Evolutionary conservation across 2,113 vertebrate species (phyloP).

Genomic region (Muntiacus muntjak): DNA sequence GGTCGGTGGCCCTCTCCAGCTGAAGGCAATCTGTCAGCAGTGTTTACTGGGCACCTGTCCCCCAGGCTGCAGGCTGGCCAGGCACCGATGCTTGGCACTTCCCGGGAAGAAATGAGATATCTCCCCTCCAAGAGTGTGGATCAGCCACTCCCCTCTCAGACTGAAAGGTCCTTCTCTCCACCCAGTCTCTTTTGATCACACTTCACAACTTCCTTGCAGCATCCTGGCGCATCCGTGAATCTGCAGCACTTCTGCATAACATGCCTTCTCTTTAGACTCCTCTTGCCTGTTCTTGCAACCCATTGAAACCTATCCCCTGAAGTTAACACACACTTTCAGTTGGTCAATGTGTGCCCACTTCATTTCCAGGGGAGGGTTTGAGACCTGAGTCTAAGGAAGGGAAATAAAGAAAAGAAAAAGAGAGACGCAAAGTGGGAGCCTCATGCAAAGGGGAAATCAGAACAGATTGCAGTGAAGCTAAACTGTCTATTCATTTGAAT

Average conservation of each 20-base stretch:
- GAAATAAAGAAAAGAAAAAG: not conserved
- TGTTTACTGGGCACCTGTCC: not conserved
- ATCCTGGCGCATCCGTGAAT: not conserved
- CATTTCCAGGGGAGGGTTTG: not conserved
- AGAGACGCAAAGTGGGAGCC: constrained; percentile 33
- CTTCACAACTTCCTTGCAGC: not conserved
- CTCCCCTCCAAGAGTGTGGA: not conserved
- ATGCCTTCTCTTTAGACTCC: not conserved
- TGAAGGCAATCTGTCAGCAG: constrained; percentile 30
- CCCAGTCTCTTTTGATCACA: not conserved
- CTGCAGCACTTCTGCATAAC: not conserved
- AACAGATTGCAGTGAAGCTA: constrained; percentile 72
- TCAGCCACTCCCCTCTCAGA: accelerated
- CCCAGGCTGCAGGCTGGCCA: not conserved
- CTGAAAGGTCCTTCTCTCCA: not conserved
- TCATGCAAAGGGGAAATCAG: constrained; percentile 61
- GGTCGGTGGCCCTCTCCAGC: not conserved
- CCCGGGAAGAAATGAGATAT: not conserved
- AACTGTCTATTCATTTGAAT: constrained; percentile 78
- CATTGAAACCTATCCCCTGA: not conserved
- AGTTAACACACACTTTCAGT: not conserved
- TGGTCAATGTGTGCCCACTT: constrained; percentile 25
- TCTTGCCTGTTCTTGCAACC: not conserved
- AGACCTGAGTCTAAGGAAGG: not conserved
- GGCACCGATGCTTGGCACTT: not conserved